These are phyloP conservation scores for Lutjanus campechanus DNA, from an alignment of 2,797 vertebrate genomes.

Conservation along the genomic window DNA sequence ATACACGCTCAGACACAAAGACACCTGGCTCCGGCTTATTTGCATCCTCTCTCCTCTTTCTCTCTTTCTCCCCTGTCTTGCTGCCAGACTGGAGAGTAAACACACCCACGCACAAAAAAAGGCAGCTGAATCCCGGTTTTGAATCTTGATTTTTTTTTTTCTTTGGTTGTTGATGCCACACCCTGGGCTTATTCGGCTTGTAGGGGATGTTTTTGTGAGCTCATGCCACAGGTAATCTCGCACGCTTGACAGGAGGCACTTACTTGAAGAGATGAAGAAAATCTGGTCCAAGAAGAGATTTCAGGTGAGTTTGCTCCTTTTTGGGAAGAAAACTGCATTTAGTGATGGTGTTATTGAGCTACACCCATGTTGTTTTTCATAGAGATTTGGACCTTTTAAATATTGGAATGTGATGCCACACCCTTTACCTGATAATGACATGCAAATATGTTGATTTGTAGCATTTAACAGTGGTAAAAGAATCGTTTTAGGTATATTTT, in stretches of 20 bases:
- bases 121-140: conserved; percentile 51
- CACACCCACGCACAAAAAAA: conserved; percentile 58
- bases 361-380: not conserved
- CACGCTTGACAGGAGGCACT: conserved; percentile 64
- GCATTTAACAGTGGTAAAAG: conserved; percentile 4
- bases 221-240: conserved; percentile 79
- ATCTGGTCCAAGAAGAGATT: conserved; percentile 99
- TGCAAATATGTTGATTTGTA: conserved; percentile 15
- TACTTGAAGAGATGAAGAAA: conserved; percentile 94
- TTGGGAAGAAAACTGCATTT: not conserved
- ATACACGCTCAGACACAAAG: conserved; percentile 79
- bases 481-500: not conserved
- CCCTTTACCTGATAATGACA: conserved; percentile 57
- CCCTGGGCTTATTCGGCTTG: conserved; percentile 56
- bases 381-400: not conserved
- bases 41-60: conserved; percentile 49
- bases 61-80: conserved; percentile 32
- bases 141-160: conserved; percentile 26
- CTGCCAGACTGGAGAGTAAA: conserved; percentile 65
- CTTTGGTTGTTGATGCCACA: conserved; percentile 59
- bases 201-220: conserved; percentile 72
- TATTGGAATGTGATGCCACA: conserved; percentile 50
- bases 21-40: conserved; percentile 73
- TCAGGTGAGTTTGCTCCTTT: conserved; percentile 89
- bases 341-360: not conserved